A percentile compares a stretch with the other conserved stretches of the same genome.
Conservation (phyloP, 2,797 vertebrate species). For the Simalia tracyae region DNA sequence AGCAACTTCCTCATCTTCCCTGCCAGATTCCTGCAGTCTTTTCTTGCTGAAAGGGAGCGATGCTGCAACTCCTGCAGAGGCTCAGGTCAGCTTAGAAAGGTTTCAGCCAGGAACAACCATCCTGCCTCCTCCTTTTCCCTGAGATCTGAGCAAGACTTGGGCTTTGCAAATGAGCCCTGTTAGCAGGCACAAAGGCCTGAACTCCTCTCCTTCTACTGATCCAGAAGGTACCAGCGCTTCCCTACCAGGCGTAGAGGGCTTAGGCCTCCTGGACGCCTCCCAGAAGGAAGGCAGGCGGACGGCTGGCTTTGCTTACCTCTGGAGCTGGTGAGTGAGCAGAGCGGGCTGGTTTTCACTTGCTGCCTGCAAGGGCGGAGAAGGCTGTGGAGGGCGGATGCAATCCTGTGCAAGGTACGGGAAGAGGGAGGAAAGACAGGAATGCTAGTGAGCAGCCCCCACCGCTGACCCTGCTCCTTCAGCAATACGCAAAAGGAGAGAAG, state of each 20-base stretch:
- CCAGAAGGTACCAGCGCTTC: background rate
- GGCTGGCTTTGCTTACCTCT: slow-evolving; percentile 79
- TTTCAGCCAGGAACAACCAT: background rate
- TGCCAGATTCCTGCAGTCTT: background rate
- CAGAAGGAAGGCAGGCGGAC: background rate
- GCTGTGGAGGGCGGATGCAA: slow-evolving; percentile 76
- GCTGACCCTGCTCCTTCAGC: background rate
- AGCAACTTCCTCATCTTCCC: background rate
- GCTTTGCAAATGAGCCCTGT: background rate
- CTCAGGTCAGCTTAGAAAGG: background rate
- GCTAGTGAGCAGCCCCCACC: background rate
- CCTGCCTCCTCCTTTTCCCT: background rate
- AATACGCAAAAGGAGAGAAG: too few species aligned
- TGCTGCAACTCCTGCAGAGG: background rate
- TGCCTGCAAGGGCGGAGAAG: slow-evolving; percentile 81
- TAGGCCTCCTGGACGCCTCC: background rate
- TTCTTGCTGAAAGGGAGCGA: background rate
- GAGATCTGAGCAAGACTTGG: background rate
- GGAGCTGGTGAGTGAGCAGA: slow-evolving; percentile 98
- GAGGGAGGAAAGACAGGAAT: slow-evolving; percentile 32
- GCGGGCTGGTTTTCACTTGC: slow-evolving; percentile 95
- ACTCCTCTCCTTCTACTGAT: background rate
- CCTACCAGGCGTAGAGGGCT: background rate
- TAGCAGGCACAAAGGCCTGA: too few species aligned
- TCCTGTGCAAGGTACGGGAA: slow-evolving; percentile 65